A percentile compares a stretch with the other conserved stretches of the same genome.
Evolutionary conservation across 37 sponge, comb jelly and placozoan species (phyloP).

Genomic region (Mnemiopsis leidyi): DNA sequence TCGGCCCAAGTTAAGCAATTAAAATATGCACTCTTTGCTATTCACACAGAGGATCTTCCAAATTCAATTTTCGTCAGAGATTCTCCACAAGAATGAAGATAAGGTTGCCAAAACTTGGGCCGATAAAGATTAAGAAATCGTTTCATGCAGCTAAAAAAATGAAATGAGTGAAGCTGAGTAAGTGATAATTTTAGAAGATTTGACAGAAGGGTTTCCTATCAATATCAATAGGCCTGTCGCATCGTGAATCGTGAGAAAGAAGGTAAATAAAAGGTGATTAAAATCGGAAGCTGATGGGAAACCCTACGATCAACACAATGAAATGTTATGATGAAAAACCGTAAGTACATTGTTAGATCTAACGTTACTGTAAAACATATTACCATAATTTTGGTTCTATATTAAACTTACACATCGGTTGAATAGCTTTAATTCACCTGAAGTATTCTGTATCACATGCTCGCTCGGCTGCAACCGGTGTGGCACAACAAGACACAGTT

Average conservation of each 20-base stretch:
- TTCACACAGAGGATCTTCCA: too few relatives aligned
- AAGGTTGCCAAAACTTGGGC: too few relatives aligned
- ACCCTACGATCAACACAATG: neutral
- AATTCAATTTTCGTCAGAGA: too few relatives aligned
- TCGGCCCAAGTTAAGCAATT: too few relatives aligned
- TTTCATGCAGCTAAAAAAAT: neutral
- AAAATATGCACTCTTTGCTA: too few relatives aligned
- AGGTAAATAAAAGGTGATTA: too few relatives aligned
- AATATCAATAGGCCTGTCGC: neutral
- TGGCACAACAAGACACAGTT: neutral
- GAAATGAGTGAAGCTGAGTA: neutral
- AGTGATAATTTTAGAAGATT: neutral
- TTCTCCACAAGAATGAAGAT: too few relatives aligned
- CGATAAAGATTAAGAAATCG: neutral
- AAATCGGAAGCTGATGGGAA: too few relatives aligned
- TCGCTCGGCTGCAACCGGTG: neutral
- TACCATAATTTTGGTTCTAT: neutral
- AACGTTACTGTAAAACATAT: neutral
- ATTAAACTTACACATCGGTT: constrained; percentile 39
- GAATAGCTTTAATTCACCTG: constrained; percentile 58
- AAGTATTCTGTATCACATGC: constrained; percentile 25
- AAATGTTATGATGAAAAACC: neutral
- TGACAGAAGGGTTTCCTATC: neutral
- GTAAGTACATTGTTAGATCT: neutral
- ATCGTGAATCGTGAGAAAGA: too few relatives aligned